phyloP scores from a whole-genome alignment of 2,888 invertebrate genomes.

The Ectropis crepuscularia region DNA sequence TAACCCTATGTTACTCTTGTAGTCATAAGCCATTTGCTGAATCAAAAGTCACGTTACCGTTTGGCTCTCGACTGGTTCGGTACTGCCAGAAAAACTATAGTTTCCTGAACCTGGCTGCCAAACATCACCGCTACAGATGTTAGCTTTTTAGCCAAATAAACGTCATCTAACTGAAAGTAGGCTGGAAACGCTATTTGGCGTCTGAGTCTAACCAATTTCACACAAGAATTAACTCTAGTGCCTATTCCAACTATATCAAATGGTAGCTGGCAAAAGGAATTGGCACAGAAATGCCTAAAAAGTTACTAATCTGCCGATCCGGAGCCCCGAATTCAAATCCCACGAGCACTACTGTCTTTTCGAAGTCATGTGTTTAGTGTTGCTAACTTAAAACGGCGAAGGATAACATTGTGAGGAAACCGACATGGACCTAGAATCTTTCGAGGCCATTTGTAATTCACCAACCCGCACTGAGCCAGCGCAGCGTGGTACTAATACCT shows the following conservation, averaged over 20 bases:
- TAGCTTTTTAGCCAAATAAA: slow-evolving; percentile 65
- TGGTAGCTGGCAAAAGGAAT: background rate
- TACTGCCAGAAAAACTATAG: slow-evolving; percentile 65
- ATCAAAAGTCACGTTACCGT: slow-evolving; percentile 60
- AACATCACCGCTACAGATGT: slow-evolving; percentile 59
- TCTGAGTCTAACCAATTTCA: slow-evolving; percentile 39
- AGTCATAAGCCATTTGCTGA: slow-evolving; percentile 55
- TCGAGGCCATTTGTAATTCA: no score
- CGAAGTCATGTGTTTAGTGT: no score
- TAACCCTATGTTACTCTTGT: slow-evolving; percentile 33
- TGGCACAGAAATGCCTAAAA: background rate
- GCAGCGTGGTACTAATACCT: no score
- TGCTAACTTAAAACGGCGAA: no score
- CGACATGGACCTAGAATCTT: no score
- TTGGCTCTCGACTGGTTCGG: slow-evolving; percentile 57
- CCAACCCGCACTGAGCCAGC: no score
- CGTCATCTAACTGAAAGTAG: slow-evolving; percentile 56
- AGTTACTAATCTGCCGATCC: no score
- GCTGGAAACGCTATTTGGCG: slow-evolving; percentile 57
- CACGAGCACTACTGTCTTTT: no score
- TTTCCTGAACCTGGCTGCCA: slow-evolving; percentile 60
- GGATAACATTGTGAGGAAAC: no score
- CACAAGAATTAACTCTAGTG: slow-evolving; percentile 30
- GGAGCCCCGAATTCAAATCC: no score
- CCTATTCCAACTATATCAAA: slow-evolving; percentile 24